These are phyloP conservation scores for Agonopterix arenella DNA, from an alignment of 2,888 invertebrate species.

Conservation along the genomic window DNA sequence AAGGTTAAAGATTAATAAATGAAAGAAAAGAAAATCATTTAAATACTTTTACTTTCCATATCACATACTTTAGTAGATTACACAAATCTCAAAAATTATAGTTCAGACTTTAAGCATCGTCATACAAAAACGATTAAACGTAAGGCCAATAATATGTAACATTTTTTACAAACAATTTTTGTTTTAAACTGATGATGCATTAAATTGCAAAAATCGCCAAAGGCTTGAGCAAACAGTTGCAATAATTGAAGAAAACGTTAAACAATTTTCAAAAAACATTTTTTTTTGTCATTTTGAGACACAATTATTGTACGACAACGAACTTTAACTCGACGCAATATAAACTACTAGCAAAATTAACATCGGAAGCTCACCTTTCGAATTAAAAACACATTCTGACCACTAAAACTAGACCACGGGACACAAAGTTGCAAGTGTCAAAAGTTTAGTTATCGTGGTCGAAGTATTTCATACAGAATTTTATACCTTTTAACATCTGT, in stretches of 20 bases:
- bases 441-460: constrained; percentile 24
- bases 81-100: constrained; percentile 59
- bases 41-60: constrained; percentile 59
- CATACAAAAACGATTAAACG: constrained; percentile 31
- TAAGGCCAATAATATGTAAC: constrained; percentile 24
- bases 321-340: constrained; percentile 22
- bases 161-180: constrained; percentile 6
- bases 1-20: constrained; percentile 39
- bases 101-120: constrained; percentile 43
- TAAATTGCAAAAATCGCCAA: constrained; percentile 29
- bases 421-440: not conserved
- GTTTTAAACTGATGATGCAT: not conserved
- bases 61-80: constrained; percentile 49
- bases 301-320: constrained; percentile 40
- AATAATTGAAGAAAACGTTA: constrained; percentile 49
- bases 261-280: constrained; percentile 27
- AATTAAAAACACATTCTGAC: constrained; percentile 14
- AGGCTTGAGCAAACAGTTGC: constrained; percentile 65
- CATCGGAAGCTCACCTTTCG: constrained; percentile 53
- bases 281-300: constrained; percentile 57
- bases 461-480: constrained; percentile 9
- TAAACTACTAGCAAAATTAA: constrained; percentile 57
- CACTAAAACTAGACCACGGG: constrained; percentile 13
- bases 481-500: constrained; percentile 38
- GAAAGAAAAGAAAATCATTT: constrained; percentile 49